A percentile compares a stretch with the other conserved stretches of the same genome.
phyloP scores from a whole-genome alignment of 2,113 vertebrate genomes.

The Heterochromis multidens region DNA sequence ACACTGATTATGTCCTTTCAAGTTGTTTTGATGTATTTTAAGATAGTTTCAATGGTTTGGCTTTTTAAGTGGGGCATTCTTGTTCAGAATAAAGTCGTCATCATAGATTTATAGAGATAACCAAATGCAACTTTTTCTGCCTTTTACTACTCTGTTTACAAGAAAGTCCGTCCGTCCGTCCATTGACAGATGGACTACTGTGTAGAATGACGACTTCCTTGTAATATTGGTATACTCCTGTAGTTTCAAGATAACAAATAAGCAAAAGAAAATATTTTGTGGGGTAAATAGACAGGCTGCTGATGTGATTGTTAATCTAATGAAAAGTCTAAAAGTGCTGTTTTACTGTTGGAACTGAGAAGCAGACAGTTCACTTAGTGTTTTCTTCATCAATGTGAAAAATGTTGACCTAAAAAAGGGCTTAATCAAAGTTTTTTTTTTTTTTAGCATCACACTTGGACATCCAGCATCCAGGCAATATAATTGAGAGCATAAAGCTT shows the following conservation, averaged over 20 bases:
- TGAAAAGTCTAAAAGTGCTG: background rate
- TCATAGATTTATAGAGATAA: background rate
- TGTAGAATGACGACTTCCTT: background rate
- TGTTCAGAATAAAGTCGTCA: background rate
- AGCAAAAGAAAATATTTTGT: background rate
- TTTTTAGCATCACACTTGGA: background rate
- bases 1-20: background rate
- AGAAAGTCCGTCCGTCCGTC: too few species aligned
- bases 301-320: background rate
- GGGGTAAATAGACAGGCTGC: background rate
- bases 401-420: background rate
- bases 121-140: background rate
- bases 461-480: background rate
- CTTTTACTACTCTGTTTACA: background rate
- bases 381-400: background rate
- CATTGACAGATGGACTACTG: background rate
- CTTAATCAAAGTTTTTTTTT: background rate
- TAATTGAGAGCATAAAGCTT: background rate
- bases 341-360: background rate
- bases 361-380: rapidly evolving
- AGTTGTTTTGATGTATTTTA: background rate
- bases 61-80: background rate
- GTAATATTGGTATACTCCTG: rapidly evolving
- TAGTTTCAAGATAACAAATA: background rate
- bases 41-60: background rate